Evolutionary conservation across 2,888 invertebrate species (phyloP), one percentile per base, ranked within the genome.

Genomic region (Agonopterix alstromeriana): DNA sequence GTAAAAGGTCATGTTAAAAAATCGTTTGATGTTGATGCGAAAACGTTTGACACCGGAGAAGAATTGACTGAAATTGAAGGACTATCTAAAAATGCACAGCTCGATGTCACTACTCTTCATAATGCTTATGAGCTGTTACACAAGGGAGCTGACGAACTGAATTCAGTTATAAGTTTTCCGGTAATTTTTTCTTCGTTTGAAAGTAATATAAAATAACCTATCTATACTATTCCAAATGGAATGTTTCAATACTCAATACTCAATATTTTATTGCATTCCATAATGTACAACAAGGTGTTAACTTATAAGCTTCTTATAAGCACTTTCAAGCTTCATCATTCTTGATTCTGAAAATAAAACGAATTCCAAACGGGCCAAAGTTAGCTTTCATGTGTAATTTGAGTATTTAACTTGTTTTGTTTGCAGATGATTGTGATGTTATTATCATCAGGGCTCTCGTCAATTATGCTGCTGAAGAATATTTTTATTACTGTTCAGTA

Each of bases 381-480:
- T 27, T 27, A 1, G 7, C 27, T 27, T 17, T 7, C 27, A 5
- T 5, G 7, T 27, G 27, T 27, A 27, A 27, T 27, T 5, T 27
- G 27, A 27, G 17, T 38, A 9, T 38, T 10, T 38, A n/a, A n/a
- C 1, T 38, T 38, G 9, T 38, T n/a, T 40, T 52, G 42, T 48
- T 72, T 73, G 2, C 65, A 85, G 85, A 67, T 84, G 61, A 55
- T 77, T 36, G 38, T 75, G 8, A 71, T 80, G 54, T 47, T 83
- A 36, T 56, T 76, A 3, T 61, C 74, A 7, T 77, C 85, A 0
- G 81, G 82, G 1, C 49, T 83, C 17, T 62, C 72, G 0, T 75
- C 82, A 1, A 81, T 75, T 35, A 63, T 83, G 58, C 48, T 81
- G 2, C 38, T 81, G 14, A 80, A 77, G 51, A 63, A 60, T 55